phyloP scores from a whole-genome alignment of 2,797 vertebrate species.

The Myiothlypis coronata region DNA sequence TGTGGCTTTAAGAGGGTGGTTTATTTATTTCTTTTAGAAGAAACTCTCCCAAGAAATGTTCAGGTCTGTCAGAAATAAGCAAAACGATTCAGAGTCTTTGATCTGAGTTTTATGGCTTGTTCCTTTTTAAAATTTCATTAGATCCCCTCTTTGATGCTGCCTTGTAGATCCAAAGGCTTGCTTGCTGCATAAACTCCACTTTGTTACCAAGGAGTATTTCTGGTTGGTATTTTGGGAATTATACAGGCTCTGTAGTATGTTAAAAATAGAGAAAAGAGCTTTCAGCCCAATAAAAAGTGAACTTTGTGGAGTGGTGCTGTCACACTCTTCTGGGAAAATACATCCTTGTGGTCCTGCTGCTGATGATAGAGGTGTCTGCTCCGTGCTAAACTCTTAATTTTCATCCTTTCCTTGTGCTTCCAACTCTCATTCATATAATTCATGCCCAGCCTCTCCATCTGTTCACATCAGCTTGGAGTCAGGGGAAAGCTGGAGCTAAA shows the following conservation, averaged over 20 bases:
- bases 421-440: neutral
- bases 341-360: neutral
- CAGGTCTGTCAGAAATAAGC: neutral
- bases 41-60: neutral
- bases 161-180: neutral
- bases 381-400: neutral
- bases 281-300: neutral
- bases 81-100: neutral
- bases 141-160: neutral
- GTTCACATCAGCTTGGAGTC: neutral
- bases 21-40: neutral
- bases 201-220: neutral
- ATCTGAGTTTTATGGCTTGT: neutral
- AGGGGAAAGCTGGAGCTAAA: neutral
- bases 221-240: neutral
- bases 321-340: neutral
- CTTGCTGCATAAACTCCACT: neutral
- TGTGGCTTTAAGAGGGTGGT: neutral
- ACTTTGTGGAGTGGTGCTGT: neutral
- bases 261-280: neutral
- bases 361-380: neutral
- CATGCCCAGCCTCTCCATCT: neutral
- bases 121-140: neutral
- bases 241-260: neutral
- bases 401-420: neutral